A percentile compares a stretch with the other conserved stretches of the same genome.
Conservation (phyloP, 2,797 vertebrate species). For the Myotis pilosus region DNA sequence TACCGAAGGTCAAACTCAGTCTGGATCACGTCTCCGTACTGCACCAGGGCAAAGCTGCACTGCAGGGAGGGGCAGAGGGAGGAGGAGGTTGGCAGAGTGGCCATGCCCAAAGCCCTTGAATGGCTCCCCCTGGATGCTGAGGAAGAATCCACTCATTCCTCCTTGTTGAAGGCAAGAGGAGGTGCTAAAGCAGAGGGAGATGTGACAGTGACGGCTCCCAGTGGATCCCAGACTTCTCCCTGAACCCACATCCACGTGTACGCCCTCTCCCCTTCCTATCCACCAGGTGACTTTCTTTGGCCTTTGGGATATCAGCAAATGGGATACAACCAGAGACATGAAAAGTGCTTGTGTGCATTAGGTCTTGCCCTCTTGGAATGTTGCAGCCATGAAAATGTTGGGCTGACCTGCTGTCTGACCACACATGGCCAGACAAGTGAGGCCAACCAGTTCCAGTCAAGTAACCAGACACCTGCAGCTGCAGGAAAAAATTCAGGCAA, state of each 20-base stretch:
- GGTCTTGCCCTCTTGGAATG: not conserved
- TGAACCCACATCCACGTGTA: not conserved
- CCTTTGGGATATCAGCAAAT: not conserved
- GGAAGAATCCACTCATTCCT: not conserved
- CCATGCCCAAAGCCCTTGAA: not conserved
- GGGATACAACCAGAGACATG: not conserved
- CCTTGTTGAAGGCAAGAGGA: not conserved
- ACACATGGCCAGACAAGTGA: not conserved
- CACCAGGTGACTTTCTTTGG: not conserved
- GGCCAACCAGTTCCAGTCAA: not conserved
- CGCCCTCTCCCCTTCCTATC: not conserved
- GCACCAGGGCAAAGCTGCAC: conserved; percentile 88
- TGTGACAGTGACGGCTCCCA: not conserved
- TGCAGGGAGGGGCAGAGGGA: conserved; percentile 36
- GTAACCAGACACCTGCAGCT: not conserved
- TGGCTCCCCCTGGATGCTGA: not conserved
- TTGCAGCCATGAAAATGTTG: not conserved
- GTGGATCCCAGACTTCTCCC: not conserved
- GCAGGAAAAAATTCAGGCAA: not conserved
- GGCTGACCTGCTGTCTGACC: not conserved
- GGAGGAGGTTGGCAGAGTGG: not conserved
- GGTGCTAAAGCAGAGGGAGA: not conserved
- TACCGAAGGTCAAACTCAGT: conserved; percentile 86
- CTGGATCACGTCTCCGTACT: conserved; percentile 82
- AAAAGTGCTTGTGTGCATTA: not conserved